A percentile compares a stretch with the other conserved stretches of the same genome.
Evolutionary conservation across 2,113 vertebrate genomes (phyloP).

Genomic region (Paradisaea rubra): DNA sequence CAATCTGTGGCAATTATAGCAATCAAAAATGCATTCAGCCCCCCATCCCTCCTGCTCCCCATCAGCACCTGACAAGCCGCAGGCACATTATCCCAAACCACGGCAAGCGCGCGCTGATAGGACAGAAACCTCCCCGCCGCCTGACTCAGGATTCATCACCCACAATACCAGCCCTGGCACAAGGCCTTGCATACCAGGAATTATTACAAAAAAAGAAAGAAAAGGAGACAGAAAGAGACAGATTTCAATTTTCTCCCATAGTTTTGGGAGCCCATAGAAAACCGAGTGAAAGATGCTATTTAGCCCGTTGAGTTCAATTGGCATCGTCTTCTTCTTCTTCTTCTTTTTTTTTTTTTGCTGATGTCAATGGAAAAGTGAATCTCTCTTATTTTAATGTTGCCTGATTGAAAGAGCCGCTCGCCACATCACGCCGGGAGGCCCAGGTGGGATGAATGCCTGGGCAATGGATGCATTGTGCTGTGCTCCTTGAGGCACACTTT

Average conservation of each 20-base stretch:
- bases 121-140: constrained; percentile 24
- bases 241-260: constrained; percentile 44
- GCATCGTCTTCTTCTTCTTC: not conserved
- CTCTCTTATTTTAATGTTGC: constrained; percentile 22
- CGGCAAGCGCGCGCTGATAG: constrained; percentile 22
- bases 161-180: not conserved
- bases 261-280: constrained; percentile 36
- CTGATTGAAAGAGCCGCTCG: constrained; percentile 45
- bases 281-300: not conserved
- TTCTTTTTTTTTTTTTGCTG: not conserved
- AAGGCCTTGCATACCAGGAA: not conserved
- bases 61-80: constrained; percentile 70
- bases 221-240: constrained; percentile 25
- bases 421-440: constrained; percentile 13
- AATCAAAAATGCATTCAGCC: constrained; percentile 79
- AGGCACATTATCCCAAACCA: constrained; percentile 50
- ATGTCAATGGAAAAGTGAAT: constrained; percentile 33
- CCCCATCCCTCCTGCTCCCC: constrained; percentile 50
- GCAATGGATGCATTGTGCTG: constrained; percentile 61
- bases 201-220: not conserved
- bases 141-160: constrained; percentile 34
- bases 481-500: constrained; percentile 31
- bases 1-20: constrained; percentile 77
- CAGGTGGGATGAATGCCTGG: constrained; percentile 58
- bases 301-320: constrained; percentile 42